Base-by-base conservation (phyloP, 2,797 vertebrate species). In the Leptodactylus fallax region DNA sequence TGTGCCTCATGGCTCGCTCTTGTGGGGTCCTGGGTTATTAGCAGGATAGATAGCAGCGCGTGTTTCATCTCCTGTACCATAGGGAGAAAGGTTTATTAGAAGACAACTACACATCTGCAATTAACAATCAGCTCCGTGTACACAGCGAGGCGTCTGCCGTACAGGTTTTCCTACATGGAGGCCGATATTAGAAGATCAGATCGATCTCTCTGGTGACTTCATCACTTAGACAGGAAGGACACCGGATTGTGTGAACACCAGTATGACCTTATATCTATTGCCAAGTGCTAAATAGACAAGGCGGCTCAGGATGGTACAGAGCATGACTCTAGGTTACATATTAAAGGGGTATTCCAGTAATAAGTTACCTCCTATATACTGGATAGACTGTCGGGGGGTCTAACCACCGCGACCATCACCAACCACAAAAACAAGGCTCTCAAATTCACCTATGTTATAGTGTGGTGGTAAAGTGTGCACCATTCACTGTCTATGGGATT, bases 221-320 rank as follows among this genome's bases (percentile, higher is more conserved):
- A 21, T 16, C 65, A 81, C 56, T 85, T 85, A 88, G 16, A 4
- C 72, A 83, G 67, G 60, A 83, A 83, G 80, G 80, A 58, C n/a
- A 56, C 3, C n/a, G 23, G 25, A 83, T 65, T 14, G 23, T 53
- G n/a, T 45, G 17, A 11, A 17, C n/a, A 51, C 47, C 36, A 55
- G n/a, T 21, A 55, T 27, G 67, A 83, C 13, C 19, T 19, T 83
- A 72, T 25, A 45, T 58, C 58, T 72, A 14, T 56, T 53, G 14
- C 23, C 67, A 21, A 83, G 49, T 16, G n/a, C 76, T 14, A 78
- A 78, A 55, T 78, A 78, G 45, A 25, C 76, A 78, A 55, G 4
- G 53, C 13, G 36, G 36, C 1, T 36, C 36, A 36, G 36, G 36
- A 4, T 9, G 51, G n/a, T 23, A 55, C 21, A 78, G 49, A 56